A percentile compares a stretch with the other conserved stretches of the same genome.
Evolutionary conservation across 2,888 invertebrate genomes (phyloP).

Genomic region (Agapostemon virescens): DNA sequence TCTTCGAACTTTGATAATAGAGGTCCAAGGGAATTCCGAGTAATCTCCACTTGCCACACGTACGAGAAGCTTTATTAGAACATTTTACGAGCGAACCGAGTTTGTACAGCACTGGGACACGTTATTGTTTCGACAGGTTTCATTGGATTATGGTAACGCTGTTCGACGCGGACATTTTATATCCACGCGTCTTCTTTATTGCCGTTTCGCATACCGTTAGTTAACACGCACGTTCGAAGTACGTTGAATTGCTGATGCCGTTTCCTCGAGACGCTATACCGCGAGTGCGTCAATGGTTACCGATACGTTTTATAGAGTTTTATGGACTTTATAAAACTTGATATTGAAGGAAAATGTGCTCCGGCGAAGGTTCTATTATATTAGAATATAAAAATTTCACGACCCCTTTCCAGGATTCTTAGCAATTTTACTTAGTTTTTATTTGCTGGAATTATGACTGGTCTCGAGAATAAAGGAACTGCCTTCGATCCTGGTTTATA

Average conservation of each 20-base stretch:
- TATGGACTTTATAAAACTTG: neutral
- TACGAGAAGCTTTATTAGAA: neutral
- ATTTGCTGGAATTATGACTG: neutral
- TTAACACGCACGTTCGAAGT: too few species aligned
- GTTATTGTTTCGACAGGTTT: conserved; percentile 13
- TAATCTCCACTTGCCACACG: neutral
- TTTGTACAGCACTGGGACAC: neutral
- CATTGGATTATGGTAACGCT: neutral
- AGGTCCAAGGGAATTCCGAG: neutral
- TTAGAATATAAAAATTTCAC: conserved; percentile 5
- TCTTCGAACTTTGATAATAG: neutral
- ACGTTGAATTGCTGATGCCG: too few species aligned
- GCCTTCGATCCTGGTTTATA: neutral
- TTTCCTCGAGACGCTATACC: too few species aligned
- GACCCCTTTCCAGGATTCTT: neutral
- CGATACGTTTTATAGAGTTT: neutral
- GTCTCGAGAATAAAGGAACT: too few species aligned
- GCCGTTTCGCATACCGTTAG: neutral
- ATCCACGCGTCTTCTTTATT: neutral
- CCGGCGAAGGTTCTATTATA: neutral
- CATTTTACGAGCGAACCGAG: neutral
- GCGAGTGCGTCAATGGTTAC: neutral
- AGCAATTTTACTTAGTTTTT: neutral
- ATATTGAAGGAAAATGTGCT: neutral
- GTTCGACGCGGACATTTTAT: neutral